A percentile compares a stretch with the other conserved stretches of the same genome.
phyloP scores from a whole-genome alignment of 92 coral and sea anemone species.

The Galaxea fascicularis region DNA sequence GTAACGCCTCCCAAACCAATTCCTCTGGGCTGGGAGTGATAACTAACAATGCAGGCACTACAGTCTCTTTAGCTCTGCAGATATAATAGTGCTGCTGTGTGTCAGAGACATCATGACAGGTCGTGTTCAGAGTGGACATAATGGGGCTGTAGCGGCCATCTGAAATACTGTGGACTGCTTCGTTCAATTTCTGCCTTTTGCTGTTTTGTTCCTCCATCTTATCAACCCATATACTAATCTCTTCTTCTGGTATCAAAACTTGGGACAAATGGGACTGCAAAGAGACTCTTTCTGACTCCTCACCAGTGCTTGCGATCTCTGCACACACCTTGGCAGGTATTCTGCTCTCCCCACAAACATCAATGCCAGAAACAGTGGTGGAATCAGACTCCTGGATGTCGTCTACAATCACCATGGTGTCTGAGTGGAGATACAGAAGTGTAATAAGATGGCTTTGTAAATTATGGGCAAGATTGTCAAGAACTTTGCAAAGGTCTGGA shows the following conservation, averaged over 20 bases:
- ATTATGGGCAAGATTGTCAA: no score
- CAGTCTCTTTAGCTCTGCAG: constrained; percentile 56
- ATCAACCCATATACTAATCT: constrained; percentile 52
- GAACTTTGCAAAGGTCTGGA: no score
- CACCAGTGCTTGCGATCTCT: constrained; percentile 13
- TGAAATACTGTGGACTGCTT: constrained; percentile 43
- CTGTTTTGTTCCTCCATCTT: constrained; percentile 58
- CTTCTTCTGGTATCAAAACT: constrained; percentile 65
- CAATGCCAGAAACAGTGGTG: not conserved
- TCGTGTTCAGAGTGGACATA: constrained; percentile 59
- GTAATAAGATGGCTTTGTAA: no score
- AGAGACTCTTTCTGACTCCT: constrained; percentile 34
- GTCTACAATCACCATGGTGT: constrained; percentile 14
- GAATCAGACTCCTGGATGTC: constrained; percentile 17
- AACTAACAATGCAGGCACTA: constrained; percentile 51
- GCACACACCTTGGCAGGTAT: constrained; percentile 1
- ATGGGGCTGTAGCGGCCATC: constrained; percentile 57
- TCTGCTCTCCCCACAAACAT: constrained; percentile 15
- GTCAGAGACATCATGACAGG: constrained; percentile 54
- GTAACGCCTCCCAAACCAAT: constrained; percentile 43
- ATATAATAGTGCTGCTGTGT: constrained; percentile 63
- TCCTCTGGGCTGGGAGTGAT: constrained; percentile 63
- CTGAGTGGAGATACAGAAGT: not conserved
- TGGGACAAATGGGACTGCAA: constrained; percentile 52
- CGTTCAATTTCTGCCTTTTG: constrained; percentile 58